Percentiles rank a stretch among this genome's conserved stretches.
Evolutionary conservation across 2,113 vertebrate species (phyloP).

Genomic region (Shinisaurus crocodilurus): DNA sequence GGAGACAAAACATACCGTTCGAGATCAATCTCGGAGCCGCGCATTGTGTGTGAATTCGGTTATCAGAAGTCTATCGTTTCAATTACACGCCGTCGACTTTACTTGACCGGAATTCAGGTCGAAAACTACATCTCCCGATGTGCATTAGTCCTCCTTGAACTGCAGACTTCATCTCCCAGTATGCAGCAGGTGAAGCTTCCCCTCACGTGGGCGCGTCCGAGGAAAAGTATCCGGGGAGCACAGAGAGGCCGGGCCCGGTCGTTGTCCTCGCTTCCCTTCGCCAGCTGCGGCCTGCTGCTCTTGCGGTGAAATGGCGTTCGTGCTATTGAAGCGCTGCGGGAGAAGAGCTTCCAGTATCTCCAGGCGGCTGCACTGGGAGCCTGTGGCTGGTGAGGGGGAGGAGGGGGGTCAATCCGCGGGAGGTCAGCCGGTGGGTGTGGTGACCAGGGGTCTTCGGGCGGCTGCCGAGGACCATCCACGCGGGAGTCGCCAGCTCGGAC

Average conservation of each 20-base stretch:
- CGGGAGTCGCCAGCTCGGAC: neutral
- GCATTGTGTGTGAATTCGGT: neutral
- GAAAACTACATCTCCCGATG: neutral
- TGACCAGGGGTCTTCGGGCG: neutral
- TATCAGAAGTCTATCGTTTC: no score
- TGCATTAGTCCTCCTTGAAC: neutral
- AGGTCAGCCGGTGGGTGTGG: neutral
- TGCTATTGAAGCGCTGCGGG: constrained; percentile 55
- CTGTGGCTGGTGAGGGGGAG: neutral
- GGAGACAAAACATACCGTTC: neutral
- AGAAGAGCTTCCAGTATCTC: neutral
- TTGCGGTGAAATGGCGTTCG: constrained; percentile 47
- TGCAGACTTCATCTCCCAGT: neutral
- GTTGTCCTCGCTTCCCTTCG: no score
- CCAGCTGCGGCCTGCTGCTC: neutral
- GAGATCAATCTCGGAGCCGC: neutral
- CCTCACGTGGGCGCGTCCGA: fast-evolving
- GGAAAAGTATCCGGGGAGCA: fast-evolving
- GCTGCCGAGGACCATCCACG: neutral
- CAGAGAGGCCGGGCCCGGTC: neutral
- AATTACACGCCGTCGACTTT: no score
- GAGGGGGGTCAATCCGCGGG: neutral
- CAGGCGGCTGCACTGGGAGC: neutral
- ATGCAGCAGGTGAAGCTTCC: neutral
- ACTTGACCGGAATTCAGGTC: neutral